Conservation (phyloP, 2,797 vertebrate genomes). For the Sebastes diploproa region DNA sequence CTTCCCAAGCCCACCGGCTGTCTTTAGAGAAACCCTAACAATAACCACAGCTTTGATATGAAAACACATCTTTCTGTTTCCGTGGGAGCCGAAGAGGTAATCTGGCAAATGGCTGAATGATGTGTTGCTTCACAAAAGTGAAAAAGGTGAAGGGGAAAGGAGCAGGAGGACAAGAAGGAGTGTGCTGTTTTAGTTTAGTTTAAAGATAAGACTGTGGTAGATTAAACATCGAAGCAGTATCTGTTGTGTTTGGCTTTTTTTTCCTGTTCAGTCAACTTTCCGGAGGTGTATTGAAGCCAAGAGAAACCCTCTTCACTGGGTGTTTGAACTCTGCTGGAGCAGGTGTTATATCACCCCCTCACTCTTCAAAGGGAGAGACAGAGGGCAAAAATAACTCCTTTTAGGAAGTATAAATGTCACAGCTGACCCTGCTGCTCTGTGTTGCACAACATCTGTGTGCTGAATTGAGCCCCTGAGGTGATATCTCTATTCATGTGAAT, state of each 20-base stretch:
- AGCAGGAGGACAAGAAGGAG: background rate
- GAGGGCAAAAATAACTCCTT: slow-evolving; percentile 19
- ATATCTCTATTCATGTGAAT: background rate
- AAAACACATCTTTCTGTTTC: slow-evolving; percentile 54
- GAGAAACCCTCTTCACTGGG: slow-evolving; percentile 7
- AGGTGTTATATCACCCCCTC: slow-evolving; percentile 23
- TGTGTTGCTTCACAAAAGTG: background rate
- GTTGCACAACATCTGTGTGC: slow-evolving; percentile 31
- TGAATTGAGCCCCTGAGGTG: background rate
- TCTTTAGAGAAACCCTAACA: slow-evolving; percentile 59
- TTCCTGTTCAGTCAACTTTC: background rate
- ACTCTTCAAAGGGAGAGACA: slow-evolving; percentile 25
- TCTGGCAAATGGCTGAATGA: slow-evolving; percentile 21
- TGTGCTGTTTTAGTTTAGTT: background rate
- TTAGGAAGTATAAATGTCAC: slow-evolving; percentile 31
- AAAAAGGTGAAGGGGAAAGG: background rate
- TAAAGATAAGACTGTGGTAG: background rate
- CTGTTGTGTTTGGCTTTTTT: background rate
- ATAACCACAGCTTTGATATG: slow-evolving; percentile 57
- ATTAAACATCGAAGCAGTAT: background rate
- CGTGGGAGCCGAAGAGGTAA: slow-evolving; percentile 29
- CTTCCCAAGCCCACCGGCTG: background rate
- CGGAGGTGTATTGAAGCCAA: background rate
- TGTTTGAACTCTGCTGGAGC: slow-evolving; percentile 37
- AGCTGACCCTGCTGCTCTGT: slow-evolving; percentile 11